phyloP scores from a whole-genome alignment of 2,113 vertebrate species.

The Chlamydotis undulata region DNA sequence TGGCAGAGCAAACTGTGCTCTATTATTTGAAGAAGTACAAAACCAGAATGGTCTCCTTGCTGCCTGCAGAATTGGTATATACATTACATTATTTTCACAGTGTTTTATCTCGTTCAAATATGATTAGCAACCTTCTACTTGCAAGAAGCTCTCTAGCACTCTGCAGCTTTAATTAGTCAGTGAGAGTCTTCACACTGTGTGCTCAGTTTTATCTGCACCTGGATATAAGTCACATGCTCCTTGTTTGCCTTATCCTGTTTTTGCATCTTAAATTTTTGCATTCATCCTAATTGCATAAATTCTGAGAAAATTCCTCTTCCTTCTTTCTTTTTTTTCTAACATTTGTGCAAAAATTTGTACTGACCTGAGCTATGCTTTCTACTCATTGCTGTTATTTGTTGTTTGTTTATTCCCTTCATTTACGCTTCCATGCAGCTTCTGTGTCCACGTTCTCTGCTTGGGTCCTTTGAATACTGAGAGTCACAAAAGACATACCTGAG shows the following conservation, averaged over 20 bases:
- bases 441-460: background rate
- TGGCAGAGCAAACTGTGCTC: background rate
- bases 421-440: background rate
- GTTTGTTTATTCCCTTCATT: background rate
- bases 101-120: background rate
- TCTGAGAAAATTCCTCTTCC: background rate
- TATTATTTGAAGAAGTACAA: background rate
- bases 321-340: background rate
- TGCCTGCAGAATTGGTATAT: background rate
- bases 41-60: background rate
- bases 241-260: background rate
- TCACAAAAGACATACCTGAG: background rate
- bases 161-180: background rate
- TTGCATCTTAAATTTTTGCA: background rate
- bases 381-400: background rate
- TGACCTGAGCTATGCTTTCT: background rate
- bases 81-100: background rate
- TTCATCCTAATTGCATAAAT: background rate
- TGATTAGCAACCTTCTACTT: background rate
- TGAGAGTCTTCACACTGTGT: background rate
- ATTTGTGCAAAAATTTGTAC: background rate
- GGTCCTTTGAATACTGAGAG: fast-evolving
- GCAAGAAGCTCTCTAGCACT: background rate
- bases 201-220: background rate
- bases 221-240: background rate